Evolutionary conservation across 2,113 vertebrate species (phyloP).

Genomic region (Dromas ardeola): DNA sequence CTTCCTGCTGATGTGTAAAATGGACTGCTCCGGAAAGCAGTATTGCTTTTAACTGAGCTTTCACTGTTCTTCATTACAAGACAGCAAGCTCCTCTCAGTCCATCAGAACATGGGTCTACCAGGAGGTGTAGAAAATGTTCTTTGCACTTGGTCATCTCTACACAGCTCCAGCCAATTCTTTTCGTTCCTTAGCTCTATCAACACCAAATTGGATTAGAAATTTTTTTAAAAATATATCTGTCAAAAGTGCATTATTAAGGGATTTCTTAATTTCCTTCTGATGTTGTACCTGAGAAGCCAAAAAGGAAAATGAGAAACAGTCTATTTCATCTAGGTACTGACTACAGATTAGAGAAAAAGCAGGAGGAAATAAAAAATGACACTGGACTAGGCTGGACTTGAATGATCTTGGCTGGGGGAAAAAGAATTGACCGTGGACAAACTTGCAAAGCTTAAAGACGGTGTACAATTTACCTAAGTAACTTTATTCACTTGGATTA

Average conservation of each 20-base stretch:
- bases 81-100: not conserved
- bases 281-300: conserved; percentile 65
- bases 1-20: not conserved
- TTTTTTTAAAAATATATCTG: not conserved
- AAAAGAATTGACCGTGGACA: not conserved
- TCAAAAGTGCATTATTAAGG: conserved; percentile 53
- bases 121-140: not conserved
- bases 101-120: not conserved
- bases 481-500: conserved; percentile 44
- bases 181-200: conserved; percentile 58
- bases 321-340: conserved; percentile 12
- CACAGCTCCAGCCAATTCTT: conserved; percentile 4
- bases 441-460: conserved; percentile 5
- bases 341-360: conserved; percentile 22
- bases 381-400: not conserved
- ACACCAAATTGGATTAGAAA: conserved; percentile 46
- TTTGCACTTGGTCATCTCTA: not conserved
- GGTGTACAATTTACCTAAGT: conserved; percentile 13
- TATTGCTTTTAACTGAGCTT: not conserved
- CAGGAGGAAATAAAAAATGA: conserved; percentile 4
- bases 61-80: not conserved
- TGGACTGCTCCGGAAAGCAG: not conserved
- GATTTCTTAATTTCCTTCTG: conserved; percentile 65
- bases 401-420: not conserved
- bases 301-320: conserved; percentile 63